Base-by-base conservation (phyloP, 2,113 vertebrate species). In the Dipodomys spectabilis region DNA sequence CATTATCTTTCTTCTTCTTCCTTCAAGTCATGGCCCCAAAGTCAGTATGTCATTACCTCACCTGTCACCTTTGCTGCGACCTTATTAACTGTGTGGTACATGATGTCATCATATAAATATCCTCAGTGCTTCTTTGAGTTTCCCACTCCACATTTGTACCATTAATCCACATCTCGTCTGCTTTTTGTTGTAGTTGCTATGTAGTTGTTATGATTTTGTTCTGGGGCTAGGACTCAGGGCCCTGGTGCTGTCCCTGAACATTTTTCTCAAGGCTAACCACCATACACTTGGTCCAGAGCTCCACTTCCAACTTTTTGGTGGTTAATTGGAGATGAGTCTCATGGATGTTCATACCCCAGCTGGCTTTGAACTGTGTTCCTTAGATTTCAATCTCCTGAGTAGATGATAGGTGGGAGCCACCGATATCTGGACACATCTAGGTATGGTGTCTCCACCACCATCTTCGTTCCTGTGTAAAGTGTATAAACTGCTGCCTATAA, bases 1-100 rank as follows among this genome's bases (percentile, higher is more conserved):
- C 53, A 13, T 23, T 87, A 18, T 91, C 32, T 94, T 87, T 92
- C n/a, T 73, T 77, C 35, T 18, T 8, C 79, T 96, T 72, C 45
- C 62, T 78, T 68, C 7, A 82, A 60, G 35, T 67, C 72, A 6
- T 0, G 16, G 73, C 64, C 73, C 28, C 67, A 30, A 87, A 95
- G 84, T 92, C 75, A 82, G 11, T 53, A 87, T 44, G 30, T n/a
- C 27, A 71, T 62, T 57, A 18, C 32, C 4, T 78, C 23, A 49
- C 30, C 79, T 78, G 67, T 94, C 67, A 35, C 64, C 27, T 64
- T 5, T 69, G 2, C 1, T 22, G 65, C 6, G 20, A 15, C 11
- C 18, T 53, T 92, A 93, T 69, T 60, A 74, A 77, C 68, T 81
- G 0, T 64, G 5, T n/a, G 20, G 13, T 65, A 9, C 49, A 32